Evolutionary conservation across 2,888 invertebrate species (phyloP), one percentile per base, ranked within the genome.

Genomic region (Sminthurinus aureus): DNA sequence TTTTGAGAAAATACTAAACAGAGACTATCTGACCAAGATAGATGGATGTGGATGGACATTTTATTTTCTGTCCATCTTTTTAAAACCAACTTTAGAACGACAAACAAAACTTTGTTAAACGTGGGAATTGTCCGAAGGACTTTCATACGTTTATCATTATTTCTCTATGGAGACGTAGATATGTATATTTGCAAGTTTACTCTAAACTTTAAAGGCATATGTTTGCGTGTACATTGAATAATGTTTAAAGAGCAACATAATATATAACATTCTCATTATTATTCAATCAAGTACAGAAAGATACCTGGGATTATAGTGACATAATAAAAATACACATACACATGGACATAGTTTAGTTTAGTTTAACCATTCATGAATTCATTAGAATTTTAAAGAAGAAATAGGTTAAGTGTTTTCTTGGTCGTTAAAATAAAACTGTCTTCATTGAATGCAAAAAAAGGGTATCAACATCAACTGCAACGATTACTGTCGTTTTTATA

Each of bases 381-480:
- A 73, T 73, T 26, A 26, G 26, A 73, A 26, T 9, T 26, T n/a
- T 38, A 38, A 38, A 38, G 38, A 38, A 38, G n/a, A 76, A 76
- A 15, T 76, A 58, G 76, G 76, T 76, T 76, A 76, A 76, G 22
- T 58, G 76, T 22, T 76, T 76, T 76, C 76, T 76, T 76, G 76
- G 76, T 76, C 76, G 76, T 52, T 50, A 51, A 11, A 38, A 38
- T 18, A 51, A 74, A 38, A 71, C 71, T 74, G 15, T 74, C 38
- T 74, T 38, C 13, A 26, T 26, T 58, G 38, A 38, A 38, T 58
- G 15, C 2, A 58, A 58, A 13, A 58, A 18, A 58, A 58, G 18
- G 13, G 52, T 52, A 8, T 52, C 52, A 52, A 52, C 9, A 58
- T 58, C 58, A 38, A 38, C 38, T 4, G 1, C 38, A 38, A 38